These are phyloP conservation scores for Eidolon dupreanum DNA, from an alignment of 2,797 vertebrate genomes.

Conservation along the genomic window DNA sequence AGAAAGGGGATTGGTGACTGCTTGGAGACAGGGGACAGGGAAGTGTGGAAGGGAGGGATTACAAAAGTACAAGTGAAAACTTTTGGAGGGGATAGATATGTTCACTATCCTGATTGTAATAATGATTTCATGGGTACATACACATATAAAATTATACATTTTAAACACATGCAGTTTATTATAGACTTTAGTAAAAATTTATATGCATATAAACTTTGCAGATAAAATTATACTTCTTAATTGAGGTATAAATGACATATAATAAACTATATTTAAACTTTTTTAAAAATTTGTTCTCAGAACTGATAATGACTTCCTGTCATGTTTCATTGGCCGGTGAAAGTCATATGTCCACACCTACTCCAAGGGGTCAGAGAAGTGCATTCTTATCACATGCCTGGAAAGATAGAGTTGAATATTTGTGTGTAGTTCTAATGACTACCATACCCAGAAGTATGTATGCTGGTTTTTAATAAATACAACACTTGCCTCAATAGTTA, in stretches of 20 bases:
- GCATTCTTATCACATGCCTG: not conserved
- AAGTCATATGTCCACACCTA: not conserved
- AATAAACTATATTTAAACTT: not conserved
- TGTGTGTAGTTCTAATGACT: not conserved
- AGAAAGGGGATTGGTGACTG: not conserved
- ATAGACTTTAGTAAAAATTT: not conserved
- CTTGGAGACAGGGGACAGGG: not conserved
- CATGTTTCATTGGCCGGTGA: not conserved
- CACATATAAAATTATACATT: not conserved
- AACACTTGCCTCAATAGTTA: slow-evolving; percentile 12
- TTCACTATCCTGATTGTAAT: not conserved
- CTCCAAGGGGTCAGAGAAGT: not conserved
- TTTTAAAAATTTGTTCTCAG: not conserved
- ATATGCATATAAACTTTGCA: not conserved
- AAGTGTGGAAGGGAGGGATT: not conserved
- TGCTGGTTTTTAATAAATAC: not conserved
- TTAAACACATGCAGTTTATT: not conserved
- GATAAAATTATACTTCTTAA: not conserved
- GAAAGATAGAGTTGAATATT: not conserved
- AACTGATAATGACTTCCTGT: slow-evolving; percentile 1
- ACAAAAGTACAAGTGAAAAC: not conserved
- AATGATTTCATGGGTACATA: not conserved
- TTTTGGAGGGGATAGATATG: not conserved
- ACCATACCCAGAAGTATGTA: not conserved
- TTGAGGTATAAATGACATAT: not conserved